phyloP scores from a whole-genome alignment of 2,113 vertebrate species.

The Ibidorhyncha struthersii region DNA sequence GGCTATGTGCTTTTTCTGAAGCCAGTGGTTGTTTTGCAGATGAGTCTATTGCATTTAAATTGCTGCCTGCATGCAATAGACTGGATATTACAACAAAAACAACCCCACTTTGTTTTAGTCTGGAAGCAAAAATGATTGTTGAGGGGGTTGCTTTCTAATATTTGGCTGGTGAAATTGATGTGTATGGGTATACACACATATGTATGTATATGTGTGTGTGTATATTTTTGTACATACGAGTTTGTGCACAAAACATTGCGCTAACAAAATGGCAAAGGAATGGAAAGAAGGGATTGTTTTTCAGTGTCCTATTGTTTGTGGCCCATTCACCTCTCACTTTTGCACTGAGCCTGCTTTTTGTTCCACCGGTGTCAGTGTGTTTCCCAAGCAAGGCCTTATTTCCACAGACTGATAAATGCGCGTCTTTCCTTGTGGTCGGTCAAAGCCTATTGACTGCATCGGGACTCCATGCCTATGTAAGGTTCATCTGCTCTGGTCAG shows the following conservation, averaged over 20 bases:
- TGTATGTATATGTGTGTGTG: accelerated
- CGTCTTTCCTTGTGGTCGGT: background rate
- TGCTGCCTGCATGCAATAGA: background rate
- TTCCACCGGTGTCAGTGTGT: background rate
- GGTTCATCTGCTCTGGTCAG: background rate
- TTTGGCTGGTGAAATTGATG: background rate
- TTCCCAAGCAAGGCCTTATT: background rate
- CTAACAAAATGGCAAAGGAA: background rate
- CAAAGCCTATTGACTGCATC: background rate
- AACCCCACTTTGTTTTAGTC: background rate
- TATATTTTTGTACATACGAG: background rate
- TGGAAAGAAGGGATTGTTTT: background rate
- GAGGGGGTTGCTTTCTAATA: background rate
- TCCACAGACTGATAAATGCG: background rate
- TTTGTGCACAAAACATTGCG: background rate
- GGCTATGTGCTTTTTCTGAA: background rate
- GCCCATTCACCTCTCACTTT: constrained; percentile 39
- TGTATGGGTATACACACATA: background rate
- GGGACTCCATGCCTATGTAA: background rate
- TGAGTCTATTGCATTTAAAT: constrained; percentile 14
- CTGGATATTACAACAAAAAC: background rate
- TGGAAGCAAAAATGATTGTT: background rate
- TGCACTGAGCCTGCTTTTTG: constrained; percentile 35
- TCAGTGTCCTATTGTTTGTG: constrained; percentile 10
- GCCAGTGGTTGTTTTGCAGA: background rate